Evolutionary conservation across 2,113 vertebrate genomes (phyloP), one percentile per base, ranked within the genome.

Genomic region (Hoplias malabaricus): DNA sequence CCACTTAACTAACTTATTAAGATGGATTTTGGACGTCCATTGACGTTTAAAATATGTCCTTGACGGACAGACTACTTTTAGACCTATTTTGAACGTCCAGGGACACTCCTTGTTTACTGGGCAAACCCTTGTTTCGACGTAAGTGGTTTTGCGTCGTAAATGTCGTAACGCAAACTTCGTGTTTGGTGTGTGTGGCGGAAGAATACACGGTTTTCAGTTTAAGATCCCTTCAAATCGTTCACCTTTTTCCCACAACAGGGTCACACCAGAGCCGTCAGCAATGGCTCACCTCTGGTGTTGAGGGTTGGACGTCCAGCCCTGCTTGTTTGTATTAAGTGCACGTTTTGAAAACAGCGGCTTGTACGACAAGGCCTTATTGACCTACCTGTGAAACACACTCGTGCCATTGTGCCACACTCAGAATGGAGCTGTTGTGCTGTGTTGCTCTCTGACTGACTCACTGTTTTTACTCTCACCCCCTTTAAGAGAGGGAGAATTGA

Each of bases 371-470:
- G 59, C 19, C 67, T 33, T 23, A 71, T 79, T 82, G 81, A 82
- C 29, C n/a, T 57, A 68, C 53, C 77, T 78, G 50, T 43, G 48
- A 23, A 81, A 25, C 77, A 90, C 89, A 87, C 85, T 87, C 14
- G 67, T 78, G 76, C 84, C 81, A 54, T 88, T 89, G 86, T 89
- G 31, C 25, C 31, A 27, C 1, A 8, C 43, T 14, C 71, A 89
- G 83, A 89, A 90, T 77, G 79, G 82, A 72, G 53, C 42, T 81
- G 77, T 84, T 90, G 84, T 90, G 61, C 19, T 3, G 16, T 14
- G 69, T 53, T 27, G 46, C 4, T 0, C 8, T 3, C 77, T 80
- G 84, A 84, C 84, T 86, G 81, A 42, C 61, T 23, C 36, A 73
- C 82, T 87, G 86, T 89, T 82, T 85, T 78, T 81, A 19, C 73